Evolutionary conservation across 2,888 invertebrate genomes (phyloP), one percentile per base, ranked within the genome.

Genomic region (Dyspetes luteomarginatus): DNA sequence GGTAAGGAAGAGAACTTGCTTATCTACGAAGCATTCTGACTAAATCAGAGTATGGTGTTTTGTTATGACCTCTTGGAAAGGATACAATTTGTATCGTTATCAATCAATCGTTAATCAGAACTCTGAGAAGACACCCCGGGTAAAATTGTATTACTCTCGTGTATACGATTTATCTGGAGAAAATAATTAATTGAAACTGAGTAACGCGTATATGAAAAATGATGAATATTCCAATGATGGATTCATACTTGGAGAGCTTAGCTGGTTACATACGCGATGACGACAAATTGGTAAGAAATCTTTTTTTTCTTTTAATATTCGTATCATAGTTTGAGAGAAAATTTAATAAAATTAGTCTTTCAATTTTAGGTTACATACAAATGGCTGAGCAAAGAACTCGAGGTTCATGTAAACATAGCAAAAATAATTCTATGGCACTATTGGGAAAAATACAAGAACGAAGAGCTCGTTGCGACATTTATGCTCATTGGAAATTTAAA

Each of bases 281-380:
- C n/a, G 89, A 90, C 30, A 89, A 90, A 82, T 67, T 90, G 75
- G 90, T 90, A 67, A 85, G 83, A 82, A 52, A 12, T 56, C 28
- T 50, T 36, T 24, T 62, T 15, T 22, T 62, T 58, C 26, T 58
- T 12, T 43, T 2, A 43, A 5, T 4, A 41, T 28, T 36, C 17
- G 36, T 28, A 64, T 55, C 1, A 24, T 2, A 26, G 15, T 45
- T 41, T 7, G 30, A n/a, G 48, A 17, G 24, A 36, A 30, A 5
- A 22, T 4, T 22, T 4, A 15, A 26, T 22, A 15, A 52, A 67
- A 50, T 22, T 22, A 3, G 22, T 19, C 2, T 41, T 30, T n/a
- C 5, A 30, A 60, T 67, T 41, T 64, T 74, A 93, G 93, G 92
- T 93, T 1, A 93, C 93, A 0, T 93, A 93, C 81, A 92, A 92